Evolutionary conservation across 2,797 vertebrate species (phyloP), one percentile per base, ranked within the genome.

Genomic region (Sus cebifrons): DNA sequence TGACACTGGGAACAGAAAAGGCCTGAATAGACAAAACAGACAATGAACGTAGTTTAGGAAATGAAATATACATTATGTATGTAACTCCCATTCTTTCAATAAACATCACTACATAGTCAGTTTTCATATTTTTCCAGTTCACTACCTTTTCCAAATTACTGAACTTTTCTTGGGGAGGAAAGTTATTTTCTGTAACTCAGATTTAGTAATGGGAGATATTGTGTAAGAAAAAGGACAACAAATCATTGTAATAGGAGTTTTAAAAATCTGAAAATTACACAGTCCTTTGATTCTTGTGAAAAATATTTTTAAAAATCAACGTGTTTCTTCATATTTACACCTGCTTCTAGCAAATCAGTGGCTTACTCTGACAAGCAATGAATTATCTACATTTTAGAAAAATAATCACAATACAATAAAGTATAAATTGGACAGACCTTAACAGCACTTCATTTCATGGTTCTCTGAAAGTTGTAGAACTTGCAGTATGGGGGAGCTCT

Each of bases 361-460:
- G 49, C 0, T 0, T 58, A 52, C 56, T 96, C 89, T 89, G 56
- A 56, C 73, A 77, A 94, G 82, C 96, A 87, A 8, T 54, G 29
- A 85, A 97, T 97, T 94, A 83, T n/a, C 3, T 74, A 84, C 64
- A 32, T 71, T 60, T 86, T 95, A 94, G 79, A 94, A 68, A 96
- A 96, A 77, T 84, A 95, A 87, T 94, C 79, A 79, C 40, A 97
- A 65, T 89, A 86, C 64, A 86, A 4, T 15, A 25, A 79, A 78
- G 8, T 58, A 54, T 86, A n/a, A 93, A 49, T 75, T 68, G 73
- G 54, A 96, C 2, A 93, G 56, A 85, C 0, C 4, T 84, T 49
- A 97, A 94, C 81, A 96, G 58, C 32, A 86, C 77, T 97, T 94
- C 70, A 93, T 96, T 98, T 95, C 75, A 68, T 52, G 94, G 17